A percentile compares a stretch with the other conserved stretches of the same genome.
Conservation (phyloP, 2,797 vertebrate genomes). For the Cossypha caffra region DNA sequence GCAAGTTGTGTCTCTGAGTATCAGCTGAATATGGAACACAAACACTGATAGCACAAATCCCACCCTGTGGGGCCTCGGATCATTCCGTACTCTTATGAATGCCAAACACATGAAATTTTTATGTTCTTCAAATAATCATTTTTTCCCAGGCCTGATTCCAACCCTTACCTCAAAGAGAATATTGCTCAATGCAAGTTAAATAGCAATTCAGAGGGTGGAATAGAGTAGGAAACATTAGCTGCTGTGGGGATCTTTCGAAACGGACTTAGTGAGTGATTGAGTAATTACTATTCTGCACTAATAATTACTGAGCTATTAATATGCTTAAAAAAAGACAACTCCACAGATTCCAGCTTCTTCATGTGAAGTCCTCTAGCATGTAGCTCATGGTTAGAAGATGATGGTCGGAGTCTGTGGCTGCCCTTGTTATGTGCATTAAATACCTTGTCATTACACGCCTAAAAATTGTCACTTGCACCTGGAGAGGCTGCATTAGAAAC, state of each 20-base stretch:
- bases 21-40: neutral
- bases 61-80: neutral
- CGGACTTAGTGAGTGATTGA: neutral
- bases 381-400: neutral
- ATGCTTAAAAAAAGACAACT: neutral
- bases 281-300: neutral
- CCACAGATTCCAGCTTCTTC: neutral
- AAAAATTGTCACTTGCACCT: neutral
- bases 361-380: neutral
- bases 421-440: neutral
- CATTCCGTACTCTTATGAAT: neutral
- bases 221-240: neutral
- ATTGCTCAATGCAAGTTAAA: neutral
- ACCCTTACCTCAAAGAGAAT: neutral
- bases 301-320: neutral
- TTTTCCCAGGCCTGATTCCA: neutral
- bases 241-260: neutral
- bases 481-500: neutral
- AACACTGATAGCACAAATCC: neutral
- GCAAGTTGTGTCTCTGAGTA: neutral
- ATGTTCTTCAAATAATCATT: neutral
- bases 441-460: neutral
- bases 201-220: neutral
- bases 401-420: neutral
- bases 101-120: constrained; percentile 5